phyloP scores from a whole-genome alignment of 2,888 invertebrate genomes.

The Agrochola lota region DNA sequence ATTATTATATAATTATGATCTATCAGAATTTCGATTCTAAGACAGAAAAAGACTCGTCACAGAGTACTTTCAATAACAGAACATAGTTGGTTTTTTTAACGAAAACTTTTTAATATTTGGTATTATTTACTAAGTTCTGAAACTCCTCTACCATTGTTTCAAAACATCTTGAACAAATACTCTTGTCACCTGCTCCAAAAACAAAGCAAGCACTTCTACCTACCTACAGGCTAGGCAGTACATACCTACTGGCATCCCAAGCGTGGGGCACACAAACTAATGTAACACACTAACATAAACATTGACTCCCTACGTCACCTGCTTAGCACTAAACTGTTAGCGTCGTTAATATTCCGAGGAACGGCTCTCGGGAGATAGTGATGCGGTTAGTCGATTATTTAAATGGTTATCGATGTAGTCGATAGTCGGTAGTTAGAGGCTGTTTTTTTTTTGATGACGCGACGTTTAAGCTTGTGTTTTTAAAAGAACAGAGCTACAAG shows the following conservation, averaged over 20 bases:
- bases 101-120: neutral
- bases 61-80: too few species aligned
- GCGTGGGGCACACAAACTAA: slow-evolving; percentile 64
- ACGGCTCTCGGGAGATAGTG: slow-evolving; percentile 49
- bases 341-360: slow-evolving; percentile 75
- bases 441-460: slow-evolving; percentile 2
- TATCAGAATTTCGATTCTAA: neutral
- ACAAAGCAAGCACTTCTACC: slow-evolving; percentile 30
- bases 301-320: slow-evolving; percentile 69
- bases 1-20: too few species aligned
- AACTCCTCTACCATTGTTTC: slow-evolving; percentile 30
- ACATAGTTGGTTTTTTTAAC: neutral
- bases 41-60: neutral
- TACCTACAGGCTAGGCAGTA: neutral
- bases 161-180: slow-evolving; percentile 31
- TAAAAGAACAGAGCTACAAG: neutral
- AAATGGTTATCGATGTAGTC: slow-evolving; percentile 41
- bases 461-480: fast-evolving
- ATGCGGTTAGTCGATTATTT: slow-evolving; percentile 42
- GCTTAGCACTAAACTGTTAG: slow-evolving; percentile 78
- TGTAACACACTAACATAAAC: slow-evolving; percentile 69
- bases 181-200: slow-evolving; percentile 40
- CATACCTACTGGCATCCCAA: slow-evolving; percentile 32
- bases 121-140: neutral
- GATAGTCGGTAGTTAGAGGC: slow-evolving; percentile 10